phyloP scores from a whole-genome alignment of 2,113 vertebrate genomes.

The Cinclus cinclus region DNA sequence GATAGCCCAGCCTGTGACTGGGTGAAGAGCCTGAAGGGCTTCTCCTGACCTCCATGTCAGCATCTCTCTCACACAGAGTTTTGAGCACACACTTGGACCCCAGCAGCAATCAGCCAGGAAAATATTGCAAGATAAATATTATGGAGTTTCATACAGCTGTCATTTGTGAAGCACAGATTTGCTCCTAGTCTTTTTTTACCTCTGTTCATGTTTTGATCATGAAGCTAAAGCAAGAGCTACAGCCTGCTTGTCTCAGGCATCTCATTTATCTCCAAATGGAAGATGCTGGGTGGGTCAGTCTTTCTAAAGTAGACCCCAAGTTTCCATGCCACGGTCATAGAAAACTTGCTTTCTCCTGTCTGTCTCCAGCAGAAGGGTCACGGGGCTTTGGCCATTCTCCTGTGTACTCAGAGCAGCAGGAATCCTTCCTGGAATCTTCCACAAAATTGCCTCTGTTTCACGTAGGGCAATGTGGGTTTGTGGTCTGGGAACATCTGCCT shows the following conservation, averaged over 20 bases:
- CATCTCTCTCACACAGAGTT: background rate
- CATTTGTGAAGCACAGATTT: background rate
- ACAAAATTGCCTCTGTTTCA: background rate
- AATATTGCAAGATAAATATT: background rate
- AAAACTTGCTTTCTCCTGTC: background rate
- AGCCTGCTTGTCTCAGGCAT: background rate
- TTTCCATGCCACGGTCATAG: background rate
- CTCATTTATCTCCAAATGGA: background rate
- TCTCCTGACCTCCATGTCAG: background rate
- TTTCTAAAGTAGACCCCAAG: background rate
- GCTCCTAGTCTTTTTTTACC: background rate
- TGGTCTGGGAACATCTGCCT: accelerated
- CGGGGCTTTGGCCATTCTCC: background rate
- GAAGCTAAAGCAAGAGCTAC: background rate
- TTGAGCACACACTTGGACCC: background rate
- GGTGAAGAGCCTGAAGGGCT: background rate
- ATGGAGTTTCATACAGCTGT: background rate
- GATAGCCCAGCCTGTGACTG: background rate
- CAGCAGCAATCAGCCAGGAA: background rate
- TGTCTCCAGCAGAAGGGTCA: background rate
- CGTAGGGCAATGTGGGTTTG: accelerated
- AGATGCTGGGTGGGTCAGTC: background rate
- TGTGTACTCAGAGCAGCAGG: background rate
- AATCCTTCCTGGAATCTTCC: background rate
- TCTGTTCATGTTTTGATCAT: background rate